Base-by-base conservation (phyloP, 1,140 invertebrate species). In the Orius insidiosus region DNA sequence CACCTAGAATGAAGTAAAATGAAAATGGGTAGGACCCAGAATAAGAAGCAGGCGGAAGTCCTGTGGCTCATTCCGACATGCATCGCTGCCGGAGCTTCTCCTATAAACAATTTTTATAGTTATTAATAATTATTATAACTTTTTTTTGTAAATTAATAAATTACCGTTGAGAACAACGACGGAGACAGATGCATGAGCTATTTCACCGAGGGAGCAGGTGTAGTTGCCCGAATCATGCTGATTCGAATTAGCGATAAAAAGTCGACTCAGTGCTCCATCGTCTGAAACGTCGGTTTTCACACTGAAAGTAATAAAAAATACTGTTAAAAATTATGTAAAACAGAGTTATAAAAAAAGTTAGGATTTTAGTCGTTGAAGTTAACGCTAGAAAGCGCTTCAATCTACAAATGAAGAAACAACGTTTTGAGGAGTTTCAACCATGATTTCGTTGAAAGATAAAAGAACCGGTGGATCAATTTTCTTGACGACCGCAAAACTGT, bases 181-280 rank as follows among this genome's bases (percentile, higher is more conserved):
- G 48, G 75, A 72, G 45, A 87, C 79, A 30, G 66, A 70, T 40
- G 80, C 79, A 16, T 75, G 71, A 7, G 82, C 80, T 45, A 82
- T 74, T 51, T 84, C 80, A 34, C 78, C 76, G 45, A 86, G 63
- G 14, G 77, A 72, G 56, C 84, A 88, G 41, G 79, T 82, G 59
- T 87, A 88, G 60, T 85, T 85, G 15, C 83, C 83, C n/a, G 81
- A 84, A 59, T 88, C 83, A 53, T 75, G 73, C 52, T 75, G 73
- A 56, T 79, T 76, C 19, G 83, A 56, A 61, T 86, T 85, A 47
- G 81, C 79, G 53, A 88, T 85, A 62, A 83, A 83, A 35, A 88
- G 71, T 15, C 80, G 69, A 46, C 80, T 85, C 24, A 80, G 68
- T 8, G 81, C 81, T 11, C 80, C 76, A 52, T 76, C 77, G n/a